phyloP scores from a whole-genome alignment of 2,888 invertebrate genomes.

The Epinotia bilunana region DNA sequence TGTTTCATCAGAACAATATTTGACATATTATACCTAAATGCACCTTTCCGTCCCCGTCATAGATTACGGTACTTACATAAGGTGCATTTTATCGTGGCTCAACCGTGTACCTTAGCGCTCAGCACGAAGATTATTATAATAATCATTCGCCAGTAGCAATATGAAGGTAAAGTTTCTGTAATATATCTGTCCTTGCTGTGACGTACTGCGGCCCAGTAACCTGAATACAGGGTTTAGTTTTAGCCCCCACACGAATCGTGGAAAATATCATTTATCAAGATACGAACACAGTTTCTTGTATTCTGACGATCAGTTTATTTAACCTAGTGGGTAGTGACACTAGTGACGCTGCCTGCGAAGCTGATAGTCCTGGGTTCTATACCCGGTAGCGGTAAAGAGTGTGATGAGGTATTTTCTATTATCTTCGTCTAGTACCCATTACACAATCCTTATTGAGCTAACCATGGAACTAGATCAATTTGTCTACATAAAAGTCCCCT shows the following conservation, averaged over 20 bases:
- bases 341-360: too few species aligned
- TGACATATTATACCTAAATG: constrained; percentile 20
- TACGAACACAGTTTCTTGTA: constrained; percentile 3
- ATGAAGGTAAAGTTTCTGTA: constrained; percentile 43
- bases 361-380: too few species aligned
- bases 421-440: too few species aligned
- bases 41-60: constrained; percentile 24
- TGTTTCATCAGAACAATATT: constrained; percentile 31
- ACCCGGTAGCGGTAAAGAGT: too few species aligned
- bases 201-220: constrained; percentile 49
- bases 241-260: constrained; percentile 34
- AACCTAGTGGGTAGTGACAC: too few species aligned
- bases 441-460: too few species aligned
- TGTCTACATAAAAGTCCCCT: too few species aligned
- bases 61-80: constrained; percentile 22
- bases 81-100: neutral
- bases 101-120: constrained; percentile 23
- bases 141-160: constrained; percentile 23
- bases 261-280: constrained; percentile 21
- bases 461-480: too few species aligned
- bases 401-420: too few species aligned
- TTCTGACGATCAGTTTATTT: neutral
- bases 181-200: constrained; percentile 43
- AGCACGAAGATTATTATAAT: constrained; percentile 27
- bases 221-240: constrained; percentile 46